Percentiles rank a stretch among this genome's conserved stretches.
These are phyloP conservation scores for Suillia variegata DNA, from an alignment of 2,888 invertebrate genomes.

Conservation along the genomic window DNA sequence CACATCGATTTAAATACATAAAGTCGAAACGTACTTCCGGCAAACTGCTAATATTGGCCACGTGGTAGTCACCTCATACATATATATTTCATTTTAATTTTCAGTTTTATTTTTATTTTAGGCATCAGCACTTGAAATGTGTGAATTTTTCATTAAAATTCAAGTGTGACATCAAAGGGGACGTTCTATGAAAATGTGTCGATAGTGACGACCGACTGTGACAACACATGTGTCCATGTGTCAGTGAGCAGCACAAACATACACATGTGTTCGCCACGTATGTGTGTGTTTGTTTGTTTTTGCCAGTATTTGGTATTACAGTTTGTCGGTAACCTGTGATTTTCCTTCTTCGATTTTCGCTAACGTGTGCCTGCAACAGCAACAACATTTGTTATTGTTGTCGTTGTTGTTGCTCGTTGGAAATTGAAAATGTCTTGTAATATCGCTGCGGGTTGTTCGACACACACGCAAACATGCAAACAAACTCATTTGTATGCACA, in stretches of 20 bases:
- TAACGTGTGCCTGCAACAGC: not conserved
- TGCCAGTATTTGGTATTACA: no score
- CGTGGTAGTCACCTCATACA: no score
- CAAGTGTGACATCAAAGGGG: slow-evolving; percentile 56
- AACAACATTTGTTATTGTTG: not conserved
- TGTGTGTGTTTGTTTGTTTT: slow-evolving; percentile 20
- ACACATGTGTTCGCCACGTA: slow-evolving; percentile 15
- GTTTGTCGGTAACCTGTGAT: slow-evolving; percentile 5
- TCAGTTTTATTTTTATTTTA: slow-evolving; percentile 5
- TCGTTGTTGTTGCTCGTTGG: slow-evolving; percentile 8
- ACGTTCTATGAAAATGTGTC: slow-evolving; percentile 42
- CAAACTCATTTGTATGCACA: not conserved
- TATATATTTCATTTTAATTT: no score
- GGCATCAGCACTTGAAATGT: slow-evolving; percentile 43
- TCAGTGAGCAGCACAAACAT: no score
- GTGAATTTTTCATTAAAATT: slow-evolving; percentile 54
- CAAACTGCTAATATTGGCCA: no score
- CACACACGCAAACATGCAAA: not conserved
- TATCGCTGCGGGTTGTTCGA: slow-evolving; percentile 21
- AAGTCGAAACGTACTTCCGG: no score
- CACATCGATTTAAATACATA: no score
- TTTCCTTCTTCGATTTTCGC: not conserved
- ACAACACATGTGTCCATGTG: slow-evolving; percentile 47
- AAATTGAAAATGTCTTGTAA: not conserved
- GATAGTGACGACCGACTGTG: slow-evolving; percentile 54